Percentiles rank a stretch among this genome's conserved stretches.
Conservation (phyloP, 2,888 invertebrate genomes). For the Germaria angustata region DNA sequence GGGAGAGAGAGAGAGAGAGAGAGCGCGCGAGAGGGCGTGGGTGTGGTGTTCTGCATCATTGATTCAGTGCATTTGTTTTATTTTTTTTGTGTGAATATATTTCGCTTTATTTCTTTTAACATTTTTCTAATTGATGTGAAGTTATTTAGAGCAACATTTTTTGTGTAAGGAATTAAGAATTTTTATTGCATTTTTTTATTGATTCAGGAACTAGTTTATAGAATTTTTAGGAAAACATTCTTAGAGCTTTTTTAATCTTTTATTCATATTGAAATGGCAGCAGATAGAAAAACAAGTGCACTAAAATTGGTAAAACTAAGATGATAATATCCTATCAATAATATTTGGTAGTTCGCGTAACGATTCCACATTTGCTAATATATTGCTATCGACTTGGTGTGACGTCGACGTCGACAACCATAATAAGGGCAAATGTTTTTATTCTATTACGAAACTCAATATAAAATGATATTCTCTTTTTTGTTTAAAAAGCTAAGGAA, state of each 20-base stretch:
- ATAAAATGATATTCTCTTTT: too few relatives aligned
- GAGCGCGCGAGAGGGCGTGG: constrained; percentile 36
- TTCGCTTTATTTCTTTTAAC: background rate
- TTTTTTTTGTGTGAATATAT: too few relatives aligned
- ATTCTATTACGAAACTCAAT: too few relatives aligned
- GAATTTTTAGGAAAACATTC: background rate
- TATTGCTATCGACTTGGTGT: too few relatives aligned
- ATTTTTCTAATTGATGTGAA: constrained; percentile 35
- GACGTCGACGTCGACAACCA: too few relatives aligned
- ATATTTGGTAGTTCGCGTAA: too few relatives aligned
- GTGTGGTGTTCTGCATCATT: constrained; percentile 42
- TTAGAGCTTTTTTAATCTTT: background rate
- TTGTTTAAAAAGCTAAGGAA: too few relatives aligned
- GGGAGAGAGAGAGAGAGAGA: constrained; percentile 38
- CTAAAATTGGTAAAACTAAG: too few relatives aligned
- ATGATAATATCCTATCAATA: too few relatives aligned
- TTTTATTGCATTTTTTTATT: background rate
- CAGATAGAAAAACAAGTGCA: too few relatives aligned
- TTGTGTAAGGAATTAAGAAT: constrained; percentile 10
- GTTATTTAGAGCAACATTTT: constrained; percentile 41
- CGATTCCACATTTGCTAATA: too few relatives aligned
- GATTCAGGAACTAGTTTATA: background rate
- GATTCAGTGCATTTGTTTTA: constrained; percentile 5
- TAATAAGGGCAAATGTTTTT: too few relatives aligned
- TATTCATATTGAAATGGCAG: background rate